phyloP scores from a whole-genome alignment of 2,113 vertebrate genomes.

The Tor tambroides region DNA sequence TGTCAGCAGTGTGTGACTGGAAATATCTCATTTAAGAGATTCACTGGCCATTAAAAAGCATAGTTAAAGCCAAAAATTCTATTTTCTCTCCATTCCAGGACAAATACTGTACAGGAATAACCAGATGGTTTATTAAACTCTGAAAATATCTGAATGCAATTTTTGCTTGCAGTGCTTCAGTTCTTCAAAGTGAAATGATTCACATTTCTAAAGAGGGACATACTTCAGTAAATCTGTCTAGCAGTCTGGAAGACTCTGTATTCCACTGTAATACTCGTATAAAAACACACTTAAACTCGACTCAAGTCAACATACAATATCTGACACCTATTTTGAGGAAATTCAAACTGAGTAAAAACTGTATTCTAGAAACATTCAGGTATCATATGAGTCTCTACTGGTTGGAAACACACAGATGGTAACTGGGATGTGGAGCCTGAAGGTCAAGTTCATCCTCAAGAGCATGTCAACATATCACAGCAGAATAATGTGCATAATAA shows the following conservation, averaged over 20 bases:
- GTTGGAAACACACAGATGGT: neutral
- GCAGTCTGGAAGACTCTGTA: neutral
- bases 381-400: neutral
- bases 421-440: neutral
- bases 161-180: neutral
- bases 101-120: neutral
- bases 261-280: neutral
- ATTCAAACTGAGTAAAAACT: neutral
- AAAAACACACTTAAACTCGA: neutral
- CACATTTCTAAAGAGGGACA: neutral
- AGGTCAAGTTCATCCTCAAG: neutral
- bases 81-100: neutral
- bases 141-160: neutral
- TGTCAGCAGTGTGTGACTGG: neutral
- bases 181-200: slow-evolving; percentile 11
- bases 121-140: neutral
- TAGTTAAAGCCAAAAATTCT: neutral
- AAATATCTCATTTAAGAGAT: neutral
- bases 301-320: neutral
- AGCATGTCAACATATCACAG: neutral
- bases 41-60: neutral
- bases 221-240: neutral
- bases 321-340: neutral
- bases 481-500: neutral
- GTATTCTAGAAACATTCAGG: neutral